Conservation (phyloP, 2,797 vertebrate species). For the Gobio occitaniae region DNA sequence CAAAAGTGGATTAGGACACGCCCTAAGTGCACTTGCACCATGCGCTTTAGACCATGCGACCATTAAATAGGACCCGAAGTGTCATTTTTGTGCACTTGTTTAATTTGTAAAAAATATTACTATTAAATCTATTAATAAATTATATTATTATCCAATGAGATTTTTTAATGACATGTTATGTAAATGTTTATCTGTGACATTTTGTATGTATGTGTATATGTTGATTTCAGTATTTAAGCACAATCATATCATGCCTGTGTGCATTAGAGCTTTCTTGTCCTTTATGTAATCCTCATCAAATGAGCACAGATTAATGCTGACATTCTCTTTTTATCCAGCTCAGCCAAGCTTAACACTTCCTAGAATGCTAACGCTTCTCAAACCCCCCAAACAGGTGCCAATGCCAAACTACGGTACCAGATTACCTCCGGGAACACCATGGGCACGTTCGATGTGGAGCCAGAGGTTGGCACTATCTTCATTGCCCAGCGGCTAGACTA, state of each 20-base stretch:
- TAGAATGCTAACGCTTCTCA: slow-evolving; percentile 41
- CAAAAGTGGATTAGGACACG: no score
- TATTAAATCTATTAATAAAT: no score
- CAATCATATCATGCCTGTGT: slow-evolving; percentile 32
- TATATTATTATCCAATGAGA: background rate
- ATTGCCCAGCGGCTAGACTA: slow-evolving; percentile 87
- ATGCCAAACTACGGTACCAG: slow-evolving; percentile 89
- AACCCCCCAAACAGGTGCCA: slow-evolving; percentile 77
- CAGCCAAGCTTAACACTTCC: slow-evolving; percentile 41
- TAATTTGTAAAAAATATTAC: background rate
- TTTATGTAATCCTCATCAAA: slow-evolving; percentile 50
- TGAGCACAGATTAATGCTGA: slow-evolving; percentile 43
- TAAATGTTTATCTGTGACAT: slow-evolving; percentile 7
- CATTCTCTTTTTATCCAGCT: slow-evolving; percentile 37
- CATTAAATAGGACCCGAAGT: background rate
- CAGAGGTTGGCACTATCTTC: slow-evolving; percentile 85
- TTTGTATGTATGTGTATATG: slow-evolving; percentile 1
- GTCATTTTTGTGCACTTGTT: background rate
- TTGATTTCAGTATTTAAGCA: slow-evolving; percentile 17
- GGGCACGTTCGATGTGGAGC: slow-evolving; percentile 88
- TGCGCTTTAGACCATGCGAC: no score
- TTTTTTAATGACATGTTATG: slow-evolving; percentile 2
- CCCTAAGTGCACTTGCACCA: no score
- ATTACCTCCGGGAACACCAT: slow-evolving; percentile 85
- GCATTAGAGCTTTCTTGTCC: slow-evolving; percentile 16